These are phyloP conservation scores for Tenodera sinensis DNA, from an alignment of 2,888 invertebrate genomes.

Conservation along the genomic window DNA sequence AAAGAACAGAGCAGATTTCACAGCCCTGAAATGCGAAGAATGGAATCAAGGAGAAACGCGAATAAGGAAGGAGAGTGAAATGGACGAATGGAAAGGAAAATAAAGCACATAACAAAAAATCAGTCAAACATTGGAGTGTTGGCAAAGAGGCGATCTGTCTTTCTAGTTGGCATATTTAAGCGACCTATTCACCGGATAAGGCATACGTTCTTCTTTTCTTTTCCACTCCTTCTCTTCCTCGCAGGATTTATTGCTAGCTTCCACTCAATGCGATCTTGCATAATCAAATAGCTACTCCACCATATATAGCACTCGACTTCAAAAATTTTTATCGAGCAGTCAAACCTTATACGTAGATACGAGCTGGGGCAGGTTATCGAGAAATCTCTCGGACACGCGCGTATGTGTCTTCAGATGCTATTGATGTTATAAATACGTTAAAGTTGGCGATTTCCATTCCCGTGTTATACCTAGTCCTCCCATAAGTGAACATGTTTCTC, in stretches of 20 bases:
- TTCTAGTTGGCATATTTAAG: conserved; percentile 19
- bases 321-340: conserved; percentile 47
- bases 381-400: background rate
- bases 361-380: background rate
- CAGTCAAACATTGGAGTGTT: conserved; percentile 22
- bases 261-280: conserved; percentile 28
- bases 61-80: background rate
- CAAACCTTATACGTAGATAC: conserved; percentile 37
- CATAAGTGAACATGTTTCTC: background rate
- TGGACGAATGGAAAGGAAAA: background rate
- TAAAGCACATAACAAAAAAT: conserved; percentile 1
- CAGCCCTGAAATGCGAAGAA: background rate
- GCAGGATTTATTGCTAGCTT: conserved; percentile 26
- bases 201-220: background rate
- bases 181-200: conserved; percentile 23
- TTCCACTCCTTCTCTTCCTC: background rate
- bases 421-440: conserved; percentile 14
- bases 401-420: background rate
- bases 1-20: background rate
- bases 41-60: background rate
- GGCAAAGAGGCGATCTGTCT: conserved; percentile 23
- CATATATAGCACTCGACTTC: conserved; percentile 48
- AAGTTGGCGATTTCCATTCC: background rate
- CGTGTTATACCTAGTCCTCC: background rate
- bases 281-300: conserved; percentile 32